Base-by-base conservation (phyloP, 2,888 invertebrate species). In the Drosophila suboccidentalis region DNA sequence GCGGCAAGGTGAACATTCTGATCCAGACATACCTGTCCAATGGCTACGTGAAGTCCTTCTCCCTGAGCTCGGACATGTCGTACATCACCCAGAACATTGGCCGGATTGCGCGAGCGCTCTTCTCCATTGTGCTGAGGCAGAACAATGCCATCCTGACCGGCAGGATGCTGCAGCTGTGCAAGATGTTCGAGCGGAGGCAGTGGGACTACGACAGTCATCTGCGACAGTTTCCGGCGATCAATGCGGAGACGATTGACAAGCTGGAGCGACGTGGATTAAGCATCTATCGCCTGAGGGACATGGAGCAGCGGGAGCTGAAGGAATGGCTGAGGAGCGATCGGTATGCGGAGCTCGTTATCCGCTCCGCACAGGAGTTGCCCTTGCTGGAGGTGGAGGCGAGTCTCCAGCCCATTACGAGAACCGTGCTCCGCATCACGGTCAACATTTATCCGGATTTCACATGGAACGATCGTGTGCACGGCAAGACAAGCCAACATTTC, bases 361-460 rank as follows among this genome's bases (percentile, higher is more conserved):
- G 96, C 81, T 97, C 96, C 80, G 97, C 97, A 0, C 95, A 96
- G 17, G 96, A 97, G 85, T 95, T 99, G 87, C 99, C 99, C 0
- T 89, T 95, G 1, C 91, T 99, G 3, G 95, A 96, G 34, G 94
- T 98, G 87, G 97, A 97, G 34, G 96, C 97, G 0, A 95, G 93
- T 32, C 93, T 99, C 9, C 98, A 99, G 90, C 99, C 99, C 0
- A 99, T 99, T 79, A 99, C 99, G 0, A 95, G 98, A 50, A 98
- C 97, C 0, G 96, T 98, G 4, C 93, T 98, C 13, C 94, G 97
- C 87, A 97, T 99, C 78, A 95, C 96, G 66, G 94, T 99, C 13
- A 95, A 95, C 58, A 95, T 99, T 22, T 95, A 94, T 63, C 96
- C 98, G 0, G 95, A 95, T 78, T 95, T 95, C 83, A 95, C 94